A percentile compares a stretch with the other conserved stretches of the same genome.
Conservation (phyloP, 2,888 invertebrate species). For the Cosmopolites sordidus region DNA sequence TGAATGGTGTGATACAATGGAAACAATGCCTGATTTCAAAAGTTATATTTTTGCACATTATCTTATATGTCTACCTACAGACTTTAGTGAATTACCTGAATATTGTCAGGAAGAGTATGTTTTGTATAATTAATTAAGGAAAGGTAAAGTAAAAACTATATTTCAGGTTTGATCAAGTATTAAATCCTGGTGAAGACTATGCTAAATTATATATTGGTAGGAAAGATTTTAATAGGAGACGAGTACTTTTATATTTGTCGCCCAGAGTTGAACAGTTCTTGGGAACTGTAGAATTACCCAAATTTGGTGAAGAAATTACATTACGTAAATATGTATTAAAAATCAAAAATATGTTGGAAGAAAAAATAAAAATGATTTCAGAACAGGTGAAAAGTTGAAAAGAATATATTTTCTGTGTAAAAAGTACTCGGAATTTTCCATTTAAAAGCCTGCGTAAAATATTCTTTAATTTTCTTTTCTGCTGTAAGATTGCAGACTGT, state of each 20-base stretch:
- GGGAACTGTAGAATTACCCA: conserved; percentile 49
- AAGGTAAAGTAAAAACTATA: neutral
- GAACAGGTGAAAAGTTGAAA: conserved; percentile 32
- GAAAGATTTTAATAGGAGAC: conserved; percentile 45
- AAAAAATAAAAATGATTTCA: conserved; percentile 47
- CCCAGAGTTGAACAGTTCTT: conserved; percentile 52
- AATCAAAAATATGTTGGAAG: conserved; percentile 53
- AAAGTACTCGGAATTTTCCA: no score
- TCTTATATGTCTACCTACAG: conserved; percentile 60
- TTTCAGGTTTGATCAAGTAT: conserved; percentile 15
- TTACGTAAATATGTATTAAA: conserved; percentile 58
- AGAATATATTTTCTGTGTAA: no score
- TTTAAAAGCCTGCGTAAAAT: no score
- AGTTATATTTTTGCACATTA: conserved; percentile 51
- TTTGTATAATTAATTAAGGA: neutral
- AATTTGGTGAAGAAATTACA: conserved; percentile 43
- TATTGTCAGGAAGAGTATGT: conserved; percentile 37
- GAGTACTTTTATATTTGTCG: conserved; percentile 50
- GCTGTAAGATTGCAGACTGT: no score
- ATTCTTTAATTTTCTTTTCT: no score
- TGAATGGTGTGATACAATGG: no score
- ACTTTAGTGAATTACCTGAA: conserved; percentile 60
- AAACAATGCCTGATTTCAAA: neutral
- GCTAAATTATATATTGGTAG: conserved; percentile 37
- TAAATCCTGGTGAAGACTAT: conserved; percentile 37